Base-by-base conservation (phyloP, 2,888 invertebrate species). In the Eilema sororculum region DNA sequence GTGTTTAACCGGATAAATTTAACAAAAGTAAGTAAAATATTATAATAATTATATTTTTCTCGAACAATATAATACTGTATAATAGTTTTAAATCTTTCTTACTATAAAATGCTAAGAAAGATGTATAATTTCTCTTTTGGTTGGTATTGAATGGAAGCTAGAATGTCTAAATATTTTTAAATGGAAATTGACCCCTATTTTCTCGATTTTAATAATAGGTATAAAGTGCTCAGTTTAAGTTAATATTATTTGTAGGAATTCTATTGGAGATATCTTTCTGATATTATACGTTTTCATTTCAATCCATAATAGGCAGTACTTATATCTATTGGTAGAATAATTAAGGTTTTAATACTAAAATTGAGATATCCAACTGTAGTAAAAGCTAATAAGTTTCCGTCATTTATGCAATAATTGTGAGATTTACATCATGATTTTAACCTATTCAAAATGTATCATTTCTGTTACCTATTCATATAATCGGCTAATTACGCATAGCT, bases 1-100 rank as follows among this genome's bases (percentile, higher is more conserved):
- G 89, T 90, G 85, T 88, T 84, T 86, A 83, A 79, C 79, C 77
- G 77, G 79, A 78, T 76, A 81, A 81, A 81, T 73, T 77, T 80
- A 82, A 79, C 83, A 78, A 82, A 52, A 78, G 78, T 80, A 84
- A 79, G 86, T 86, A 80, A 81, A 83, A 81, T 88, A 37, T 60
- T 59, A 68, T n/a, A 20, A 20, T 20, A n/a, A 52, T 8, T 52
- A n/a, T 8, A 52, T 52, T 52, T 52, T n/a, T 52, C 5, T n/a
- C n/a, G n/a, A n/a, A n/a, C n/a, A 52, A 52, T 52, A 52, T 52
- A n/a, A 52, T 52, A 52, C 52, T 52, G 52, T n/a, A n/a, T 9
- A n/a, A n/a, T n/a, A n/a, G n/a, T 52, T n/a, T n/a, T 52, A 52
- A 52, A 8, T n/a, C 8, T 20, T 20, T 2, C 52, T 33, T 5